phyloP scores from a whole-genome alignment of 2,888 invertebrate genomes.

The Cheilosia grossa region DNA sequence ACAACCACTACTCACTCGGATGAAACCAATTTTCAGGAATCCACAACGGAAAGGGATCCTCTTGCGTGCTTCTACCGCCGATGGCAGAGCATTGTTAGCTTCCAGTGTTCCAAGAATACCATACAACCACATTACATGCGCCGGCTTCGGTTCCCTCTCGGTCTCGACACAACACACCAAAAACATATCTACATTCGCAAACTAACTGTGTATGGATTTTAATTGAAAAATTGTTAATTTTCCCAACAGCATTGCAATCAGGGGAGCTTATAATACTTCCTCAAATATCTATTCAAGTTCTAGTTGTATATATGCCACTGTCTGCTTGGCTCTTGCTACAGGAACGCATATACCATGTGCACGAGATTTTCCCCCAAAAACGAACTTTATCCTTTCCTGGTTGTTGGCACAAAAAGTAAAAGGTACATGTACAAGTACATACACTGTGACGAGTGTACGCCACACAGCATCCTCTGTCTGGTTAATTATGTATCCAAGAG shows the following conservation, averaged over 20 bases:
- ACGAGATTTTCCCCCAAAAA: conserved; percentile 27
- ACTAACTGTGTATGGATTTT: conserved; percentile 81
- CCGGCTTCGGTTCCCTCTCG: not conserved
- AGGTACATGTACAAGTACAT: too few species aligned
- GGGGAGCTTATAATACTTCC: conserved; percentile 39
- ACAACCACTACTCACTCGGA: conserved; percentile 25
- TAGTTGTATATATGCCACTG: conserved; percentile 1
- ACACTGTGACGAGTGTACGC: conserved; percentile 8
- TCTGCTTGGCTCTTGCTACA: too few species aligned
- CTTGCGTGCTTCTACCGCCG: not conserved
- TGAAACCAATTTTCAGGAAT: conserved; percentile 41
- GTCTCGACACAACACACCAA: not conserved
- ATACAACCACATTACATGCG: conserved; percentile 28
- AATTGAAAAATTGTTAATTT: conserved; percentile 84
- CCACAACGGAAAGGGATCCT: conserved; percentile 32
- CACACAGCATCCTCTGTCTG: conserved; percentile 32
- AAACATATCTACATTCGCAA: conserved; percentile 4
- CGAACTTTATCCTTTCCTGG: conserved; percentile 27
- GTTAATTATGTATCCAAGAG: conserved; percentile 40
- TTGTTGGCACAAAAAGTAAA: not conserved
- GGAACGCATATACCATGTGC: conserved; percentile 13
- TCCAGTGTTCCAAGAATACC: conserved; percentile 16
- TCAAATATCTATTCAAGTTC: conserved; percentile 14
- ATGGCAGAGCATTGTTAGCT: conserved; percentile 26
- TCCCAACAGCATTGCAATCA: conserved; percentile 77